A percentile compares a stretch with the other conserved stretches of the same genome.
Evolutionary conservation across 2,888 invertebrate species (phyloP).

Genomic region (Amitus sp.): DNA sequence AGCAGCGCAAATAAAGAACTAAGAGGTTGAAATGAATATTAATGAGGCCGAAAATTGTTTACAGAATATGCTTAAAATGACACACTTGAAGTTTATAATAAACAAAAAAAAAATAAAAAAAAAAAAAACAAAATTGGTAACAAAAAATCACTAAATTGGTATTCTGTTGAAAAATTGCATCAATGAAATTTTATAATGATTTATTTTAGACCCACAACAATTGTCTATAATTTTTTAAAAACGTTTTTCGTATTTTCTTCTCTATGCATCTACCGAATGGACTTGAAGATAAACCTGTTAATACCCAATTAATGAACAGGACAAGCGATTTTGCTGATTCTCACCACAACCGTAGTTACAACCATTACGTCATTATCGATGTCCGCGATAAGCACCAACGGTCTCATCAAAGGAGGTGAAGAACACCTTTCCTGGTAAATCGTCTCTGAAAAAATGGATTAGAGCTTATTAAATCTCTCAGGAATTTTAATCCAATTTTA

Average conservation of each 20-base stretch:
- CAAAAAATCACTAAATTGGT: background rate
- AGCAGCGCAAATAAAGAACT: slow-evolving; percentile 82
- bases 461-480: no score
- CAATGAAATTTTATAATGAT: no score
- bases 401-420: slow-evolving; percentile 94
- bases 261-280: no score
- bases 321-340: slow-evolving; percentile 79
- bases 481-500: no score
- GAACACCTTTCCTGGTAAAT: slow-evolving; percentile 5
- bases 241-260: background rate
- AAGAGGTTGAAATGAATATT: slow-evolving; percentile 51
- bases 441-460: no score
- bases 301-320: slow-evolving; percentile 65
- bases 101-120: background rate
- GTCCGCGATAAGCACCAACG: slow-evolving; percentile 98
- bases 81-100: slow-evolving; percentile 16
- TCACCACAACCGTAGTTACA: slow-evolving; percentile 86
- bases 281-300: no score
- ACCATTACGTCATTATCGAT: slow-evolving; percentile 94
- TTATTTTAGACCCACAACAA: background rate
- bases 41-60: no score
- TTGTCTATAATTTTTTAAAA: background rate
- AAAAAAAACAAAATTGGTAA: slow-evolving; percentile 8
- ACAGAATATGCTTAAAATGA: no score
- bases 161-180: no score